Conservation (phyloP, 2,888 invertebrate species). For the Andrena minutula region DNA sequence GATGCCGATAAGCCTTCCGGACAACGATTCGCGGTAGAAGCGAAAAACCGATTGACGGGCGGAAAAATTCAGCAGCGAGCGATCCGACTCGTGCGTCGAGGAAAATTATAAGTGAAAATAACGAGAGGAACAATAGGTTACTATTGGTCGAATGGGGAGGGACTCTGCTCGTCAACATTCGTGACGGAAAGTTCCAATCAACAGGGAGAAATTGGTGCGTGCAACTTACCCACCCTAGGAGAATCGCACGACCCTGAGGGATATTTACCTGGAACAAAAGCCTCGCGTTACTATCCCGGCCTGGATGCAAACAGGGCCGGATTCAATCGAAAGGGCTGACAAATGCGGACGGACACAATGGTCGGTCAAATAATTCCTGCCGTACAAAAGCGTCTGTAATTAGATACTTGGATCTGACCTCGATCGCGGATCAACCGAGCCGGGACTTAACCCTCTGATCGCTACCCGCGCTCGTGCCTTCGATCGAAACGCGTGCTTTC, state of each 20-base stretch:
- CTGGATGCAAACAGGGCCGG: constrained; percentile 35
- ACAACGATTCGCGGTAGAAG: not conserved
- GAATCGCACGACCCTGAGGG: not conserved
- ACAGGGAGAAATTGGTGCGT: constrained; percentile 8
- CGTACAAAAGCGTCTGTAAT: constrained; percentile 41
- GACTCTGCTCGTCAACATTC: not conserved
- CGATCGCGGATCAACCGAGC: no score
- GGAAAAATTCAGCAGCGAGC: not conserved
- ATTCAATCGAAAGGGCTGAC: constrained; percentile 43
- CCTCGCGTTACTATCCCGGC: constrained; percentile 28
- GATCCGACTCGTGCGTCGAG: not conserved
- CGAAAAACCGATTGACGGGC: constrained; percentile 5
- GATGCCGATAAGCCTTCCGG: constrained; percentile 21
- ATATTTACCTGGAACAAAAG: constrained; percentile 70
- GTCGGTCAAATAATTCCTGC: constrained; percentile 24
- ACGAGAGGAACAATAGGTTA: no score
- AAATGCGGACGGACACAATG: constrained; percentile 39
- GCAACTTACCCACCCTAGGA: constrained; percentile 49
- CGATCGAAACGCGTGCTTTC: not conserved
- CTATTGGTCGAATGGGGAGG: not conserved
- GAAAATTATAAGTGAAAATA: not conserved
- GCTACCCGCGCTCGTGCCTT: no score
- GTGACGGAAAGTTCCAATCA: no score
- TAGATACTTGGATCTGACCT: not conserved
- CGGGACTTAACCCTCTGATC: no score